Conservation (phyloP, 2,797 vertebrate species). For the Anguilla marmorata region DNA sequence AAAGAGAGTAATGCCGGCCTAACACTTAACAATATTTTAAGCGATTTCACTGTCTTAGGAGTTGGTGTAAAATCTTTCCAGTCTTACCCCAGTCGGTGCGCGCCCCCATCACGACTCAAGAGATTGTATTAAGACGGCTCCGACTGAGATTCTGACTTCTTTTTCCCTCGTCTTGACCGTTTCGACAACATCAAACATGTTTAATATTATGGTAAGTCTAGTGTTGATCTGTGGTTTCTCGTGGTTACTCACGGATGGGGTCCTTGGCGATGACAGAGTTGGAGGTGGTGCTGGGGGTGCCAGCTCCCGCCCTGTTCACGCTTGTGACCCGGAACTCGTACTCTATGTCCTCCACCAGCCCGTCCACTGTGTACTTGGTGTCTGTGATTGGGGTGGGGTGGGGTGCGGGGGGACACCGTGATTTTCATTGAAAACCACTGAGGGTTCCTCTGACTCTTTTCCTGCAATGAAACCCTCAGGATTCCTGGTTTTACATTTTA, state of each 20-base stretch:
- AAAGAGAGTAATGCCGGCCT: background rate
- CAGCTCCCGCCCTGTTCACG: conserved; percentile 63
- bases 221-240: background rate
- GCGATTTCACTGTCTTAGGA: no score
- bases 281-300: conserved; percentile 59
- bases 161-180: no score
- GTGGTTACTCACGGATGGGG: conserved; percentile 57
- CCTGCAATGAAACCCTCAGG: background rate
- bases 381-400: conserved; percentile 40
- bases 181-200: no score
- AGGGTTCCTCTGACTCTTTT: background rate
- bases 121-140: no score
- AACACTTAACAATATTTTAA: no score
- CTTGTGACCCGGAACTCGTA: conserved; percentile 67
- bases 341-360: conserved; percentile 65
- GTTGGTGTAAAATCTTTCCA: no score
- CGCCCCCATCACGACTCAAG: no score
- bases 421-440: background rate
- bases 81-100: no score
- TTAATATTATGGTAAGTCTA: no score
- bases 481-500: background rate
- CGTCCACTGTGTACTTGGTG: conserved; percentile 56
- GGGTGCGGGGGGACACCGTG: background rate
- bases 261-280: conserved; percentile 62
- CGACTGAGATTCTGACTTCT: no score